Base-by-base conservation (phyloP, 2,113 vertebrate species). In the Plecotus auritus region DNA sequence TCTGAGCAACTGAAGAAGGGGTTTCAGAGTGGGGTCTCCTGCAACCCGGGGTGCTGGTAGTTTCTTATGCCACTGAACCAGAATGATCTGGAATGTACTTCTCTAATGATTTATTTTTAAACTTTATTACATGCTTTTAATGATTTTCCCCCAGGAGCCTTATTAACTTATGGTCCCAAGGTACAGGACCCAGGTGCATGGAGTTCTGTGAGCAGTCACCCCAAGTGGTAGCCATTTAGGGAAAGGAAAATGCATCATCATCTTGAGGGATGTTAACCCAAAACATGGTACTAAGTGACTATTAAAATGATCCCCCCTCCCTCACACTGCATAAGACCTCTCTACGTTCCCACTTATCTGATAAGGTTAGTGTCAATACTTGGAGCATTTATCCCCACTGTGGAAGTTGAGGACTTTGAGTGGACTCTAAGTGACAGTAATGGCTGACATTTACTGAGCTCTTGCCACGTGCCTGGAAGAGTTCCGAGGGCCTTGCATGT, bases 401-500 rank as follows among this genome's bases (percentile, higher is more conserved):
- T 1, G 2, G 26, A 80, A 9, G 20, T 1, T 9, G 76, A 84
- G 89, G 35, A 0, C n/a, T 20, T 28, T 2, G 40, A 22, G 18
- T 26, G 85, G 64, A 26, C 54, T 45, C 85, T 17, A 0, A 64
- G 23, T 13, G 17, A 23, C 49, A 47, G 11, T 2, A 7, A 20
- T 13, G n/a, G 61, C 69, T 22, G 0, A 1, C 12, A 2, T 35
- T 40, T 17, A 1, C 18, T 7, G 17, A 74, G 76, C n/a, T 28
- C 54, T 49, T 40, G 2, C 35, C 11, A 1, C 1, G 2, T 59
- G 64, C 37, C 92, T n/a, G 42, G 66, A 30, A 40, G 87, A 70
- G 51, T 37, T 28, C 70, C 30, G 37, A 16, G 22, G 4, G 28
- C 61, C 2, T 40, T 45, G 3, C 14, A 0, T 2, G 0, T 17